Evolutionary conservation across 1,140 invertebrate genomes (phyloP).

Genomic region (Ctenoplectra terminalis): DNA sequence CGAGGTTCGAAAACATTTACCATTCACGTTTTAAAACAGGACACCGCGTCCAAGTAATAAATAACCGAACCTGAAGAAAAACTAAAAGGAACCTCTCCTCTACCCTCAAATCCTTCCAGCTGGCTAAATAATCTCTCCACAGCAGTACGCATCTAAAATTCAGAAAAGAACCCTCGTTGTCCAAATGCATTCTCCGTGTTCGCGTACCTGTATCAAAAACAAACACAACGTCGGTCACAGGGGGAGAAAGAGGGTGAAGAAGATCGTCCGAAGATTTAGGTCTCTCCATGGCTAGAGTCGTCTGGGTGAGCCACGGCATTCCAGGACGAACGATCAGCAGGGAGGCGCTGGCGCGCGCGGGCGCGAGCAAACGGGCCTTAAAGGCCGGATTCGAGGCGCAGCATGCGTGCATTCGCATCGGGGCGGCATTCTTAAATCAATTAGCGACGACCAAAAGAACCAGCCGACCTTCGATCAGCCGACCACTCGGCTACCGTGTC

Average conservation of each 20-base stretch:
- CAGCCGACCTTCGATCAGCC: constrained; percentile 76
- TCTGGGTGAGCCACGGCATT: constrained; percentile 55
- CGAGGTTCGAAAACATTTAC: too few relatives aligned
- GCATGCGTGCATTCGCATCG: constrained; percentile 56
- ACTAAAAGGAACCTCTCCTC: not conserved
- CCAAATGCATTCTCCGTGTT: constrained; percentile 31
- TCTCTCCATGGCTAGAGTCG: not conserved
- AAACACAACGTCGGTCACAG: not conserved
- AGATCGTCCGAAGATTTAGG: constrained; percentile 29
- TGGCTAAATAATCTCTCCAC: constrained; percentile 3
- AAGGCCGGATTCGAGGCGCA: constrained; percentile 58
- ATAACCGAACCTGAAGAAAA: not conserved
- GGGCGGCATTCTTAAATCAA: constrained; percentile 77
- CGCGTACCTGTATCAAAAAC: constrained; percentile 11
- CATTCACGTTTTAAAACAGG: not conserved
- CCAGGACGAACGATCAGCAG: constrained; percentile 57
- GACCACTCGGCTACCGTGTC: constrained; percentile 69
- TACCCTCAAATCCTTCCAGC: not conserved
- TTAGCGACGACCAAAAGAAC: constrained; percentile 76
- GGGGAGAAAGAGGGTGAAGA: too few relatives aligned
- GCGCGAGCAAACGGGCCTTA: constrained; percentile 53
- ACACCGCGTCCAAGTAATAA: not conserved
- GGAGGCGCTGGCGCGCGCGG: not conserved
- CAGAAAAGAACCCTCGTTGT: not conserved
- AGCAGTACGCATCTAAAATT: too few relatives aligned